phyloP scores from a whole-genome alignment of 1,140 invertebrate genomes.

The Macrostomum lignano region DNA sequence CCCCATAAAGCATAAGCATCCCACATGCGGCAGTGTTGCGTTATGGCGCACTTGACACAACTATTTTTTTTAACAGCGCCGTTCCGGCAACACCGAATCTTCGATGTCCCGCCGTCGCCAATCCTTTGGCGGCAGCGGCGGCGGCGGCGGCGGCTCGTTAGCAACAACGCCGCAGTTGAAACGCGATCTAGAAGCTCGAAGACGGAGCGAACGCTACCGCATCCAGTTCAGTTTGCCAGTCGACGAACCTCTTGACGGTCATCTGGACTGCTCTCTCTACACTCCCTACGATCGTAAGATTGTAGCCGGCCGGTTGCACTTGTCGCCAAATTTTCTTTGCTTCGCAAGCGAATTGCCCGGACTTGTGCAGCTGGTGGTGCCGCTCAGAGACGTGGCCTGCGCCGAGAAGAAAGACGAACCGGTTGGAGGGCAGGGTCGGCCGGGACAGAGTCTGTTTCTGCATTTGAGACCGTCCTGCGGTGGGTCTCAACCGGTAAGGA shows the following conservation, averaged over 20 bases:
- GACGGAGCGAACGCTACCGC: conserved; percentile 47
- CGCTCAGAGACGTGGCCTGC: background rate
- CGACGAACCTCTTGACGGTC: conserved; percentile 64
- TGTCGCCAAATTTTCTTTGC: conserved; percentile 77
- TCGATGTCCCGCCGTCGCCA: no score
- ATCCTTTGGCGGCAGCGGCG: no score
- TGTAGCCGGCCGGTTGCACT: conserved; percentile 56
- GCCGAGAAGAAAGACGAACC: no score
- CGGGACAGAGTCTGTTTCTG: no score
- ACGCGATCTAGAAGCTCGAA: conserved; percentile 66
- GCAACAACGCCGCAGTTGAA: conserved; percentile 67
- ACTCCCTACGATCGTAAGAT: conserved; percentile 77
- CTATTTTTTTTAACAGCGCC: no score
- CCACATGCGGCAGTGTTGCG: conserved; percentile 38
- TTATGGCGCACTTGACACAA: conserved; percentile 55
- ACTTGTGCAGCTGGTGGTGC: background rate
- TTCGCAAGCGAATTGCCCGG: conserved; percentile 58
- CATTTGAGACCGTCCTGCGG: no score
- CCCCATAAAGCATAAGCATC: conserved; percentile 5
- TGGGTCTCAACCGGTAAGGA: no score
- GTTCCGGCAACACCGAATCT: no score
- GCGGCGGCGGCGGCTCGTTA: no score
- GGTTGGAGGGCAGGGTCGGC: no score
- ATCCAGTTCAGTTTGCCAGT: conserved; percentile 51
- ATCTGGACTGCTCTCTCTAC: conserved; percentile 56